Evolutionary conservation across 2,113 vertebrate genomes (phyloP), one percentile per base, ranked within the genome.

Genomic region (Oreochromis tanganicae): DNA sequence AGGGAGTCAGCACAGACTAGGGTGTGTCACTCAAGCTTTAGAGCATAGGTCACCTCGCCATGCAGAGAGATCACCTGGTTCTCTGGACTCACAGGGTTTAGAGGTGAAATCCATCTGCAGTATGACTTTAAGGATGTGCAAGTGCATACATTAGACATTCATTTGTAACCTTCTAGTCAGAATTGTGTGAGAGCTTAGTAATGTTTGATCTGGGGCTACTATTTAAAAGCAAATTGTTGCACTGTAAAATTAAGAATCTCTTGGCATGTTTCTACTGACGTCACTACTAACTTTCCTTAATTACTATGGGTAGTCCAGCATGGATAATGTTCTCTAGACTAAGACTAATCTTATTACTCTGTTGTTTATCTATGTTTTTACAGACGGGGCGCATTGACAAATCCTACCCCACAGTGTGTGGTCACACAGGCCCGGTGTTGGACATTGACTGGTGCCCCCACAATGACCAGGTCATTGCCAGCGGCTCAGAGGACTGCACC

Each of bases 361-460:
- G 61, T 73, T 79, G 36, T 93, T 52, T 88, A n/a, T 88, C 82
- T 91, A 50, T 89, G 68, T 94, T 73, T 80, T 95, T 87, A 55
- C 95, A 99, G 98, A 96, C 97, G 1, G 98, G 98, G 85, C 97
- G 98, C 88, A 99, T 99, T 87, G 98, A 99, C 95, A 99, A 99
- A 93, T 97, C 98, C 86, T 98, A 98, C 95, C 98, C 98, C 14
- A 98, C 97, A 19, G 98, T 99, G 84, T 99, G 98, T 84, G 98
- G 98, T 29, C 98, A 99, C 96, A 99, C 98, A 4, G 98, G 98
- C 52, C 98, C 98, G 0, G 98, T 99, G 95, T 95, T 99, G 61
- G 98, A 99, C 95, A 99, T 99, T 7, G 98, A 99, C 16, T 99
- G 98, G 98, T 99, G 98, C 87, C 98, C 98, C 36, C 98, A 99